Conservation (phyloP, 2,797 vertebrate genomes). For the Tamandua tetradactyla region DNA sequence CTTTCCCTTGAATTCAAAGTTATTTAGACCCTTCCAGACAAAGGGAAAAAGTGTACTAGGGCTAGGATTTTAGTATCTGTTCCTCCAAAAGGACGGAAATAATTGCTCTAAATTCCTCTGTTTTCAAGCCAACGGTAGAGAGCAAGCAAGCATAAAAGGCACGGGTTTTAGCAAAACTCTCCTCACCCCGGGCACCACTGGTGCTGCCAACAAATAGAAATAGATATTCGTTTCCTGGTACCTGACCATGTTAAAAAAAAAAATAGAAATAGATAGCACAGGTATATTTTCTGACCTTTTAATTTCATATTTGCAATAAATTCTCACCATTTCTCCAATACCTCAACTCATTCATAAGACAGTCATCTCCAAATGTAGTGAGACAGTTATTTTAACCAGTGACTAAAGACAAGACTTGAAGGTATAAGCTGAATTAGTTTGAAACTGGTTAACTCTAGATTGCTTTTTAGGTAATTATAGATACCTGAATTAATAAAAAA, state of each 20-base stretch:
- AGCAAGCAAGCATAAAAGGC: background rate
- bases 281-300: background rate
- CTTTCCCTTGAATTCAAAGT: conserved; percentile 29
- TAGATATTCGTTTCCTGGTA: too few relatives aligned
- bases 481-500: conserved; percentile 71
- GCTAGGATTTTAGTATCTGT: background rate
- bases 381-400: background rate
- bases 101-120: background rate
- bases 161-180: background rate
- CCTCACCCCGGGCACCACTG: background rate
- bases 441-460: conserved; percentile 29
- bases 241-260: too few relatives aligned
- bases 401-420: background rate
- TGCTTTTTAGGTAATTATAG: conserved; percentile 66
- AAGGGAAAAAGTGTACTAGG: background rate
- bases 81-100: background rate
- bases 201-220: background rate
- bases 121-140: conserved; percentile 31
- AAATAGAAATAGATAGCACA: background rate
- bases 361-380: background rate
- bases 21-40: background rate
- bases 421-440: conserved; percentile 17
- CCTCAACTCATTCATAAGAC: background rate
- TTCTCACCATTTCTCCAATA: background rate
- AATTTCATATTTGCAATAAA: background rate